Conservation (phyloP, 37 sponge, comb jelly and placozoan genomes). For the Axinella damicornis region DNA sequence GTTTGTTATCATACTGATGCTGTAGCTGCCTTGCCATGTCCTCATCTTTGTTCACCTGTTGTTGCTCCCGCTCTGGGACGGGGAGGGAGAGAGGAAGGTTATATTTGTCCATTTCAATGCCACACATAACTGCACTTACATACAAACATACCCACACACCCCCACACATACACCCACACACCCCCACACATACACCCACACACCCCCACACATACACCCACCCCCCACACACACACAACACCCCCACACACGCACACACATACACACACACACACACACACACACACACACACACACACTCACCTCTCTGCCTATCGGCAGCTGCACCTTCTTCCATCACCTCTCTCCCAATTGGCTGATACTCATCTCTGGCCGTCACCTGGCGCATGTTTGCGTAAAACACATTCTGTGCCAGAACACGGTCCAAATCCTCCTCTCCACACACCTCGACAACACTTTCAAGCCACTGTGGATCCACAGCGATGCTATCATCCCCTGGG, state of each 20-base stretch:
- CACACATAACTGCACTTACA: no score
- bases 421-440: constrained; percentile 28
- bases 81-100: neutral
- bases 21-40: constrained; percentile 30
- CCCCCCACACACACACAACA: no score
- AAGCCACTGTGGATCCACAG: constrained; percentile 49
- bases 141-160: no score
- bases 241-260: no score
- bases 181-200: no score
- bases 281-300: no score
- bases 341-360: neutral
- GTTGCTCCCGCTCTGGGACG: neutral
- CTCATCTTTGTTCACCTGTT: neutral
- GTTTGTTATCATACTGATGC: neutral
- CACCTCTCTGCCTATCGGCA: neutral
- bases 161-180: no score
- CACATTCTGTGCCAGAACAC: constrained; percentile 47
- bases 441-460: constrained; percentile 19
- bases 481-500: neutral
- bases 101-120: no score
- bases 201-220: no score
- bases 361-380: neutral
- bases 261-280: no score
- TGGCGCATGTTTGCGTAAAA: neutral
- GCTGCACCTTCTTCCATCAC: neutral